Evolutionary conservation across 2,888 invertebrate genomes (phyloP).

Genomic region (Tetragnatha montana): DNA sequence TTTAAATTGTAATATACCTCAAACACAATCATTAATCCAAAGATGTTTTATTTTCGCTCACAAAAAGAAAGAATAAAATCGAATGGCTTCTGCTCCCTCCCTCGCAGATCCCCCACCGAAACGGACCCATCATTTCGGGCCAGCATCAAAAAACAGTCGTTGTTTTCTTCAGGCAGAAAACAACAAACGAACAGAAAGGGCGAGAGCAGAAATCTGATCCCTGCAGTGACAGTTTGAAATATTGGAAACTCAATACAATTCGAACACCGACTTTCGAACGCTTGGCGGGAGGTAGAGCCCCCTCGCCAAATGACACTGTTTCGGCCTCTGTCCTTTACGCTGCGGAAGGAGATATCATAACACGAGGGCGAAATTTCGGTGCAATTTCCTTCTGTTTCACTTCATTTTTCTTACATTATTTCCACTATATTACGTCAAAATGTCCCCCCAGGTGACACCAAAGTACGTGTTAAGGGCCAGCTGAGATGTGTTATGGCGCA

Average conservation of each 20-base stretch:
- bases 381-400: slow-evolving; percentile 27
- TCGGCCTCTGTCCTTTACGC: slow-evolving; percentile 8
- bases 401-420: slow-evolving; percentile 4
- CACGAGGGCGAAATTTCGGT: slow-evolving; percentile 26
- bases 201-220: slow-evolving; percentile 41
- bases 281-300: slow-evolving; percentile 8
- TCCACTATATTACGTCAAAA: slow-evolving; percentile 31
- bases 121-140: slow-evolving; percentile 2
- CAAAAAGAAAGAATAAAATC: background rate
- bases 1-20: no score
- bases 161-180: slow-evolving; percentile 41
- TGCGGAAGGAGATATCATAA: slow-evolving; percentile 31
- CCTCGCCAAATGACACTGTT: slow-evolving; percentile 41
- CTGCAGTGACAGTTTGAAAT: slow-evolving; percentile 53
- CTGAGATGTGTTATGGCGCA: background rate
- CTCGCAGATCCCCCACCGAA: slow-evolving; percentile 3
- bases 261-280: slow-evolving; percentile 34
- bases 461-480: slow-evolving; percentile 2
- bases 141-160: background rate
- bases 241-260: slow-evolving; percentile 41
- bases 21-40: background rate
- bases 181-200: slow-evolving; percentile 22
- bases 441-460: slow-evolving; percentile 3
- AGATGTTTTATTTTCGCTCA: background rate
- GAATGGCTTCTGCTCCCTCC: slow-evolving; percentile 14